Conservation (phyloP, 2,113 vertebrate genomes). For the Mustelus asterias region DNA sequence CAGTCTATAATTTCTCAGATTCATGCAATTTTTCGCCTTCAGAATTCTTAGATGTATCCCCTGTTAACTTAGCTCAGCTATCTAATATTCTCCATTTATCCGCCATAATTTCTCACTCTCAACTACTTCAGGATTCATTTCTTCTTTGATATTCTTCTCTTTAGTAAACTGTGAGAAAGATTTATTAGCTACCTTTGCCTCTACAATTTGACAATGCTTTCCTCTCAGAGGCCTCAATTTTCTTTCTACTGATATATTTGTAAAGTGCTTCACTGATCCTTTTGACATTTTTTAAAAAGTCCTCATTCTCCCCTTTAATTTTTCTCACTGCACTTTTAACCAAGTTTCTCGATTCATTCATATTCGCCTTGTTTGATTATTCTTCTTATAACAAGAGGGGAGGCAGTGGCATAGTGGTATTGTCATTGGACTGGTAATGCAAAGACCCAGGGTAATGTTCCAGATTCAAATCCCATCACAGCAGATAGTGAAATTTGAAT, state of each 20-base stretch:
- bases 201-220: neutral
- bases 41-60: neutral
- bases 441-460: too few relatives aligned
- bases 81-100: too few relatives aligned
- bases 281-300: neutral
- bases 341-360: neutral
- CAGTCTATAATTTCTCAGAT: too few relatives aligned
- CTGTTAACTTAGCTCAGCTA: too few relatives aligned
- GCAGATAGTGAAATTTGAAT: too few relatives aligned
- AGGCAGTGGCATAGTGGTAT: too few relatives aligned
- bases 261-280: neutral
- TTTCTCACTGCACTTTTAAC: neutral
- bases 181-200: too few relatives aligned
- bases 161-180: too few relatives aligned
- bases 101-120: neutral
- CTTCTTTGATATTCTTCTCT: too few relatives aligned
- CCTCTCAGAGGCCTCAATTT: neutral
- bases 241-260: neutral
- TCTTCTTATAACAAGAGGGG: neutral
- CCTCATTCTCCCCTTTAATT: neutral
- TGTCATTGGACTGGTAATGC: too few relatives aligned
- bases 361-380: neutral
- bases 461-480: too few relatives aligned
- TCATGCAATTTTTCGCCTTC: neutral
- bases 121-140: neutral